These are phyloP conservation scores for Pelobates cultripes DNA, from an alignment of 2,797 vertebrate species.

Conservation along the genomic window DNA sequence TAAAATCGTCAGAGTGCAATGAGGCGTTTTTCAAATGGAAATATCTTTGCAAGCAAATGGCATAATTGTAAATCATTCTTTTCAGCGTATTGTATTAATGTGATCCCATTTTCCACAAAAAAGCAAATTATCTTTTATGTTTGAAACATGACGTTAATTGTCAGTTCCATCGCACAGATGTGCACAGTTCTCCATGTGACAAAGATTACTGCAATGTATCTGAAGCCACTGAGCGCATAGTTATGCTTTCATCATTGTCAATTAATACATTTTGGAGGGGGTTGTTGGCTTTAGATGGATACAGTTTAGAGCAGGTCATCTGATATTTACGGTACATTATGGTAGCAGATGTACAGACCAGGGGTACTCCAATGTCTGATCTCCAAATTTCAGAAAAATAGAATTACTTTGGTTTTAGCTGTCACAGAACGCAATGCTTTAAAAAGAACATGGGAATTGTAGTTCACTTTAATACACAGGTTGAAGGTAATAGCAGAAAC, in stretches of 20 bases:
- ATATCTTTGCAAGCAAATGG: conserved; percentile 18
- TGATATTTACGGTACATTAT: no score
- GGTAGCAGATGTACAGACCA: no score
- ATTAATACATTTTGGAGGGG: no score
- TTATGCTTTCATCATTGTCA: not conserved
- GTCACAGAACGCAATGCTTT: no score
- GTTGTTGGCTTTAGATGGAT: no score
- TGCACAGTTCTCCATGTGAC: conserved; percentile 23
- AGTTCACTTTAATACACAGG: no score
- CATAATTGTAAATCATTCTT: conserved; percentile 29
- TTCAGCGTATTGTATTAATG: conserved; percentile 47
- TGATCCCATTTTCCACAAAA: conserved; percentile 29
- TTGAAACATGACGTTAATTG: conserved; percentile 54
- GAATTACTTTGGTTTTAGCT: no score
- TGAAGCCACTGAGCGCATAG: not conserved
- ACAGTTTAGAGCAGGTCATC: no score
- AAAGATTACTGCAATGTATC: not conserved
- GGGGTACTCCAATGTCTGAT: no score
- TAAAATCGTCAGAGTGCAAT: not conserved
- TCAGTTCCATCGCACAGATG: conserved; percentile 59
- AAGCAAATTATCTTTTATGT: conserved; percentile 52
- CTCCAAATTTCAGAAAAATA: no score
- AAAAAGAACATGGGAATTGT: no score
- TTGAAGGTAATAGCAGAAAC: no score
- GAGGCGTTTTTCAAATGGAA: not conserved